Evolutionary conservation across 2,888 invertebrate species (phyloP), one percentile per base, ranked within the genome.

Genomic region (Chaitophorus viminalis): DNA sequence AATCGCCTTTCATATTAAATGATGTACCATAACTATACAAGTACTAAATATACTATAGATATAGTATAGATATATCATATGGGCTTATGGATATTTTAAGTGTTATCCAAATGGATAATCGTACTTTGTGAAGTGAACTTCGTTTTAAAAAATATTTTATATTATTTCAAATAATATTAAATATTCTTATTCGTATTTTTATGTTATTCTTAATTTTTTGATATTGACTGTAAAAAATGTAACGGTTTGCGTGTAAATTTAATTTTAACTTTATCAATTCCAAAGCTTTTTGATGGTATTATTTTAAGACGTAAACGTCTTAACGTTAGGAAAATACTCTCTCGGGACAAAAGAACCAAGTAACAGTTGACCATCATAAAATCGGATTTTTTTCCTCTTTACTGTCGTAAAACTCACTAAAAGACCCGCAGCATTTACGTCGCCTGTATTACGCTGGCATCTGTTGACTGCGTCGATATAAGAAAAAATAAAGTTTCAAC

Each of bases 351-450:
- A 72, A 78, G 72, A 52, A 70, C 36, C 86, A 31, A 74, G 86
- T 81, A 79, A 87, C 86, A 87, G 79, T 87, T 79, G 79, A 79
- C 86, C 79, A 74, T 87, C 86, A 74, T 87, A 87, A 87, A 87
- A 74, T 74, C 36, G 74, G 79, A 87, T 79, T 31, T 52, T 60
- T 72, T 78, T 70, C n/a, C 74, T 79, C 70, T 72, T 72, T 54
- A 39, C 33, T 36, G n/a, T 87, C 86, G 79, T 87, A 87, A 79
- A 87, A 87, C 86, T 87, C 65, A 39, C 79, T 74, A 87, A 87
- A 81, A 81, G 72, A 87, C 74, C 78, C 86, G 72, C 36, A 74
- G 79, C 79, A 60, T 86, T 86, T 72, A 86, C 86, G 86, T 79
- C 78, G 86, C 29, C 72, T 74, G 60, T 87, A 79, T 79, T 87